These are phyloP conservation scores for Oryzias melastigma DNA, from an alignment of 2,113 vertebrate species.

Conservation along the genomic window DNA sequence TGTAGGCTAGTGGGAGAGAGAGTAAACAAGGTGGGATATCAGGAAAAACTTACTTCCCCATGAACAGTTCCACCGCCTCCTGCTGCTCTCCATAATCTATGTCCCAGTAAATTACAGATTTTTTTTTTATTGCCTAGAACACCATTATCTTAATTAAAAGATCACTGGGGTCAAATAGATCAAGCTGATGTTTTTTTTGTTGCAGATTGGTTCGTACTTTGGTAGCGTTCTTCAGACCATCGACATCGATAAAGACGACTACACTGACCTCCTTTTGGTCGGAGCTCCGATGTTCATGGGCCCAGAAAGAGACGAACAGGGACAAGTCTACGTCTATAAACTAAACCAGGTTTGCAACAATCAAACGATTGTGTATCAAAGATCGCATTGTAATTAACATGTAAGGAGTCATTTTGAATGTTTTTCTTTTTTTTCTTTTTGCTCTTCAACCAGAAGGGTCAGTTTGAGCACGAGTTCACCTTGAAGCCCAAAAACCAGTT, in stretches of 20 bases:
- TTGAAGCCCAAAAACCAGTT: slow-evolving; percentile 88
- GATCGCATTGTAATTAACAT: no score
- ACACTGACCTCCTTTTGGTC: slow-evolving; percentile 89
- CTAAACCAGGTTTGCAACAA: slow-evolving; percentile 79
- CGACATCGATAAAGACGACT: slow-evolving; percentile 83
- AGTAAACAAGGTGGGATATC: no score
- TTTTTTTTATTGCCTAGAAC: no score
- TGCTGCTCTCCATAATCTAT: no score
- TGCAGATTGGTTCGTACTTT: slow-evolving; percentile 94
- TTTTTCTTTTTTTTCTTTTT: background rate
- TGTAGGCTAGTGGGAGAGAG: no score
- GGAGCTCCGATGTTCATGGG: slow-evolving; percentile 97
- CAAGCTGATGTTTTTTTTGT: background rate
- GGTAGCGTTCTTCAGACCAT: slow-evolving; percentile 91
- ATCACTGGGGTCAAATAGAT: no score
- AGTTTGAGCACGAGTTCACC: slow-evolving; percentile 85
- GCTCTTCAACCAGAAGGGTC: slow-evolving; percentile 63
- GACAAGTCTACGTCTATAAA: slow-evolving; percentile 91
- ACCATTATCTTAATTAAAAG: no score
- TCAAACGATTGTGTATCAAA: background rate
- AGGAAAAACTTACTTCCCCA: no score
- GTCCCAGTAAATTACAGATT: no score
- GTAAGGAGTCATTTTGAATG: no score
- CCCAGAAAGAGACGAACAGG: slow-evolving; percentile 90
- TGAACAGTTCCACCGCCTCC: no score